These are phyloP conservation scores for Pegea sp. DNA, from an alignment of 23 tunicate genomes.

Conservation along the genomic window DNA sequence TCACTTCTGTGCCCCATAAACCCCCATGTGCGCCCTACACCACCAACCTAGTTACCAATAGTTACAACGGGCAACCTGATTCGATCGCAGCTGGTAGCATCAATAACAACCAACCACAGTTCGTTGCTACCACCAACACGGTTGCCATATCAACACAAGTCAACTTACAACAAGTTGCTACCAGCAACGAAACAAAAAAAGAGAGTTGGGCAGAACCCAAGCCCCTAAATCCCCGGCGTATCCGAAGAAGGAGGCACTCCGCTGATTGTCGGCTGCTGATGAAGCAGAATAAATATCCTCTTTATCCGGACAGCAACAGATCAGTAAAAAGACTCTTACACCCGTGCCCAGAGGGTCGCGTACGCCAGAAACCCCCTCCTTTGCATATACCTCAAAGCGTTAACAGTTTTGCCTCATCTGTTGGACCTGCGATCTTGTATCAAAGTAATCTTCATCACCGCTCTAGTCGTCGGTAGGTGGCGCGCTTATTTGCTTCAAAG, in stretches of 20 bases:
- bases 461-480: slow-evolving; percentile 18
- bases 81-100: neutral
- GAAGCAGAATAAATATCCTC: slow-evolving; percentile 5
- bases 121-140: neutral
- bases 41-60: neutral
- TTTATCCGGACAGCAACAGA: neutral
- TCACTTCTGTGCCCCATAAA: neutral
- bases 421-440: slow-evolving; percentile 8
- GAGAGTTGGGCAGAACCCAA: slow-evolving; percentile 76
- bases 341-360: slow-evolving; percentile 10
- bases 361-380: slow-evolving; percentile 67
- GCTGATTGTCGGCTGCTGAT: slow-evolving; percentile 32
- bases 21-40: neutral
- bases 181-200: neutral
- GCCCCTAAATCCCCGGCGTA: slow-evolving; percentile 21
- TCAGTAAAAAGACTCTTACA: slow-evolving; percentile 1
- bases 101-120: neutral
- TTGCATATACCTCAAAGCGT: slow-evolving; percentile 67
- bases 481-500: neutral
- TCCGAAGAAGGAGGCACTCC: slow-evolving; percentile 47
- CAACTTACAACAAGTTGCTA: neutral
- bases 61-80: neutral
- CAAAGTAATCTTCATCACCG: slow-evolving; percentile 65
- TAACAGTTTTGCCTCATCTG: slow-evolving; percentile 21
- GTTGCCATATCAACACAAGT: neutral